These are phyloP conservation scores for Mus musculus DNA, from an alignment of 2,113 vertebrate genomes.

Conservation along the genomic window DNA sequence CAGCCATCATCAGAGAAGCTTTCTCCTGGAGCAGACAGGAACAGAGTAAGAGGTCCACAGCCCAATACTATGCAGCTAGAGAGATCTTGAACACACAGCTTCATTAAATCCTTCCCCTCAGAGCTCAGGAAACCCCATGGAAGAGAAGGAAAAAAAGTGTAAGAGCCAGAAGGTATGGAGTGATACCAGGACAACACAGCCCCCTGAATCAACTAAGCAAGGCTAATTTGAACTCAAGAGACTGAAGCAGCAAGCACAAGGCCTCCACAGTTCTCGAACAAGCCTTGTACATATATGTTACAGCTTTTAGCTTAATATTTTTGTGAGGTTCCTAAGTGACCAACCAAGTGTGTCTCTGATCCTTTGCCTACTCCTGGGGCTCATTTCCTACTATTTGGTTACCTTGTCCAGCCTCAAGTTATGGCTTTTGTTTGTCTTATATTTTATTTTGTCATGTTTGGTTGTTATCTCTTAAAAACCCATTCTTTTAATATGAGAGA, in stretches of 20 bases:
- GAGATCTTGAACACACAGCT: neutral
- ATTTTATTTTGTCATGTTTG: too few relatives aligned
- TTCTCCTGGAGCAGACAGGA: too few relatives aligned
- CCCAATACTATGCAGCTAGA: neutral
- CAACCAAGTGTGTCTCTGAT: neutral
- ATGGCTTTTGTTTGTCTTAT: neutral
- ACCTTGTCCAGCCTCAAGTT: neutral
- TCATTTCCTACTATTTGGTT: neutral
- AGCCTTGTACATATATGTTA: too few relatives aligned
- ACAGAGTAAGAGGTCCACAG: too few relatives aligned
- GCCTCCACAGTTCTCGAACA: too few relatives aligned
- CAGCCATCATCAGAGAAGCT: too few relatives aligned
- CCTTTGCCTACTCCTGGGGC: neutral
- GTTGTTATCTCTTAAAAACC: too few relatives aligned
- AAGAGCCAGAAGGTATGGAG: neutral
- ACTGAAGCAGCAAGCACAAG: neutral
- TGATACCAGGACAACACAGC: neutral
- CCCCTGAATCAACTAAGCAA: neutral
- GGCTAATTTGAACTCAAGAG: neutral
- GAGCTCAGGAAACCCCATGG: neutral
- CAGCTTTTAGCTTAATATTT: too few relatives aligned
- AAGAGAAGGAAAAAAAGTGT: neutral
- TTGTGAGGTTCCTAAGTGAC: too few relatives aligned
- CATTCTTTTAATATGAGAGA: neutral
- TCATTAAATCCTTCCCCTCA: neutral